These are phyloP conservation scores for Trogon melanurus DNA, from an alignment of 2,113 vertebrate species.

Conservation along the genomic window DNA sequence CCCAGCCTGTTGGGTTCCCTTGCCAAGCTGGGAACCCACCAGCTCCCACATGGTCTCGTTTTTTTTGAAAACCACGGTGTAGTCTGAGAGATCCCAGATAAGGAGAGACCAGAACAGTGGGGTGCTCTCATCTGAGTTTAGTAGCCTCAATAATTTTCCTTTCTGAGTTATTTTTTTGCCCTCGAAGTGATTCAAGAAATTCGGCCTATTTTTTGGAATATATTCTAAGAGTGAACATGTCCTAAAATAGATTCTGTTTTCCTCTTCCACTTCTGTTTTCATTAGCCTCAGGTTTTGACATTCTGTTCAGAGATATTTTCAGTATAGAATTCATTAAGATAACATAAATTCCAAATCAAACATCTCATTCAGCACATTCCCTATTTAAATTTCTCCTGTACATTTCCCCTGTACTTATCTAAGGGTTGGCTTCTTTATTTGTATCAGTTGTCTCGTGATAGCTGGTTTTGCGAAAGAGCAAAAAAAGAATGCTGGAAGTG, in stretches of 20 bases:
- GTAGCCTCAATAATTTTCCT: neutral
- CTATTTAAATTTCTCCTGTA: constrained; percentile 55
- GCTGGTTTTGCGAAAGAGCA: constrained; percentile 34
- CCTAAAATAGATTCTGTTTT: constrained; percentile 35
- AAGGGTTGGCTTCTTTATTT: neutral
- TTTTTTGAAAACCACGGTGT: neutral
- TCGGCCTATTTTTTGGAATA: neutral
- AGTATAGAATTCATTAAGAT: constrained; percentile 38
- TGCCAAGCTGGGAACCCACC: neutral
- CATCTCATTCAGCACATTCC: constrained; percentile 19
- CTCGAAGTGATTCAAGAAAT: neutral
- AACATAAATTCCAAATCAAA: constrained; percentile 40
- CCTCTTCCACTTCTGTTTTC: constrained; percentile 17
- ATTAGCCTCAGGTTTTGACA: constrained; percentile 44
- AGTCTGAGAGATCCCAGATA: neutral
- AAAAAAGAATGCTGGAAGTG: constrained; percentile 8
- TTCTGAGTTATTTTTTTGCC: neutral
- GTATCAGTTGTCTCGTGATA: constrained; percentile 13
- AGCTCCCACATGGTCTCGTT: neutral
- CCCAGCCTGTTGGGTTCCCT: neutral
- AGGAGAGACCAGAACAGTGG: neutral
- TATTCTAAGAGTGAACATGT: neutral
- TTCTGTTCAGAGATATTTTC: constrained; percentile 33
- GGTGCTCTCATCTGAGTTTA: neutral
- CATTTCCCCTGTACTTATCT: constrained; percentile 12